Evolutionary conservation across 2,888 invertebrate species (phyloP).

Genomic region (Watsonalla cultraria): DNA sequence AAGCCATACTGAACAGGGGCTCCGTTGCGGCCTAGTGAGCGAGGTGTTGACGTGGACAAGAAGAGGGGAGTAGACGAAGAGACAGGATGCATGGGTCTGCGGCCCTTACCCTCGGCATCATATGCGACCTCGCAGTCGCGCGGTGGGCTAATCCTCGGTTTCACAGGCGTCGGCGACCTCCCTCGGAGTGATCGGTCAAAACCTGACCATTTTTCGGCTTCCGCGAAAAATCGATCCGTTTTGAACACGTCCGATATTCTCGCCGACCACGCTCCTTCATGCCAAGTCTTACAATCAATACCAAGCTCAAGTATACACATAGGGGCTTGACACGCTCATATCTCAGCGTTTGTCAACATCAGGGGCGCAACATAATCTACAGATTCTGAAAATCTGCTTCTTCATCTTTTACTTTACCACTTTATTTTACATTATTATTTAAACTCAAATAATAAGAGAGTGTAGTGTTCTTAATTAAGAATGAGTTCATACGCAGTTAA

Average conservation of each 20-base stretch:
- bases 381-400: conserved; percentile 5
- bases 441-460: conserved; percentile 25
- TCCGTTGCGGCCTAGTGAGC: conserved; percentile 14
- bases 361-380: neutral
- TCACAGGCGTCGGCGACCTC: conserved; percentile 84
- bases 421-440: neutral
- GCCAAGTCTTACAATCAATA: conserved; percentile 71
- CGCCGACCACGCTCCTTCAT: conserved; percentile 69
- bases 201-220: conserved; percentile 73
- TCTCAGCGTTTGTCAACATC: neutral
- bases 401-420: conserved; percentile 8
- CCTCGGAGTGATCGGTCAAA: conserved; percentile 79
- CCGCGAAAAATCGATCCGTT: conserved; percentile 74
- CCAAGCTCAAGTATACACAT: conserved; percentile 33
- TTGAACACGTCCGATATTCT: conserved; percentile 70
- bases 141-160: conserved; percentile 83
- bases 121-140: conserved; percentile 85
- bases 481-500: conserved; percentile 29
- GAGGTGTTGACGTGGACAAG: conserved; percentile 14
- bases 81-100: conserved; percentile 58
- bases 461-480: conserved; percentile 60
- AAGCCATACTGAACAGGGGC: conserved; percentile 19
- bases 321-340: conserved; percentile 10
- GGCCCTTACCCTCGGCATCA: conserved; percentile 85
- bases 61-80: conserved; percentile 55